Conservation (phyloP, 37 sponge, comb jelly and placozoan species). For the Lycopodina hypogea region DNA sequence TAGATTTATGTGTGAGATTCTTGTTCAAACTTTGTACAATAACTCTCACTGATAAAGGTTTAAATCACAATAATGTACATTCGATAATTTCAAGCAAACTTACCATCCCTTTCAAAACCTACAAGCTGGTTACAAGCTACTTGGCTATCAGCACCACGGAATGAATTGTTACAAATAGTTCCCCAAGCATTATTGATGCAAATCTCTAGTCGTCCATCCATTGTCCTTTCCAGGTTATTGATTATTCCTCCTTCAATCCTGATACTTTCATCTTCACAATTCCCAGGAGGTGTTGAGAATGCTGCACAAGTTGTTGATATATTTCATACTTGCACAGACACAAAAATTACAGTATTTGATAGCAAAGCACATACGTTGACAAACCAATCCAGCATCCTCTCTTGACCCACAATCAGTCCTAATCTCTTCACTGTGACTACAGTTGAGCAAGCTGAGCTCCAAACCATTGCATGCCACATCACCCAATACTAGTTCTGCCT, state of each 20-base stretch:
- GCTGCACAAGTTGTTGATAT: neutral
- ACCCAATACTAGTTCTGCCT: neutral
- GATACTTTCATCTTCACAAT: conserved; percentile 13
- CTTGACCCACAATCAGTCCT: conserved; percentile 8
- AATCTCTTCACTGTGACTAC: neutral
- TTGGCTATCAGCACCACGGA: conserved; percentile 4
- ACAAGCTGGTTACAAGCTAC: conserved; percentile 24
- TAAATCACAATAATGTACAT: neutral
- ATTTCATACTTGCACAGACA: neutral
- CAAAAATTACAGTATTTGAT: neutral
- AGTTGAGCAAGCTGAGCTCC: conserved; percentile 19
- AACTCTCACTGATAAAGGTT: neutral
- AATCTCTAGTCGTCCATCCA: conserved; percentile 19
- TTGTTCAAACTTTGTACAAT: neutral
- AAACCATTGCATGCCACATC: conserved; percentile 31
- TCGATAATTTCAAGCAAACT: neutral
- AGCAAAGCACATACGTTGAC: conserved; percentile 16
- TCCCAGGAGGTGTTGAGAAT: neutral
- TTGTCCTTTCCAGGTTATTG: neutral
- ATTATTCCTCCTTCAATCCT: neutral
- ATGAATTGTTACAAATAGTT: conserved; percentile 15
- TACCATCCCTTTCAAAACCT: conserved; percentile 7
- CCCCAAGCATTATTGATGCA: conserved; percentile 48
- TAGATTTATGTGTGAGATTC: too few relatives aligned
- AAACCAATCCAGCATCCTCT: conserved; percentile 36